phyloP scores from a whole-genome alignment of 2,888 invertebrate genomes.

The Branchinecta sandiegonensis region DNA sequence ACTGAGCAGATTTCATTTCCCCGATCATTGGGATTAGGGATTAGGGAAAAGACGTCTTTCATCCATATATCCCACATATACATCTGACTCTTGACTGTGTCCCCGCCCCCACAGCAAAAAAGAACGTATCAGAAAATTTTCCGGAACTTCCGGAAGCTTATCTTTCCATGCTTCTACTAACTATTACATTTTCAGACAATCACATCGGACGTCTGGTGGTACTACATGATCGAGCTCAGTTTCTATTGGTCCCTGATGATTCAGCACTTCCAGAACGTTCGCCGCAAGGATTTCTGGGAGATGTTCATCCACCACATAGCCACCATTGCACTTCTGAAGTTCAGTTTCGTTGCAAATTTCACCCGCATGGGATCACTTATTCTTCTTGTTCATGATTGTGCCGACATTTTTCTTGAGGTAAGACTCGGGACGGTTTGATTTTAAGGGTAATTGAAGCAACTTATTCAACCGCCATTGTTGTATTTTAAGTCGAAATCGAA shows the following conservation, averaged over 20 bases:
- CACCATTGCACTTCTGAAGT: conserved; percentile 70
- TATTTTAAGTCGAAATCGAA: not conserved
- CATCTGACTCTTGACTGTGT: too few relatives aligned
- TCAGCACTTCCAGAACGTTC: conserved; percentile 85
- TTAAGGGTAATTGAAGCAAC: not conserved
- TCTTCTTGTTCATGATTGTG: conserved; percentile 68
- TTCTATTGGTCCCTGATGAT: conserved; percentile 91
- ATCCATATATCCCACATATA: too few relatives aligned
- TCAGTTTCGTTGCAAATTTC: conserved; percentile 90
- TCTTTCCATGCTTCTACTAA: conserved; percentile 13
- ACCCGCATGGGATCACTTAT: conserved; percentile 82
- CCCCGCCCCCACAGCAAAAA: too few relatives aligned
- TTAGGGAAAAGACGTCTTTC: too few relatives aligned
- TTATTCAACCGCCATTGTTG: not conserved
- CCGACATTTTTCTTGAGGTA: conserved; percentile 77
- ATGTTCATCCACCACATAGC: conserved; percentile 97
- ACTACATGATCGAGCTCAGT: conserved; percentile 80
- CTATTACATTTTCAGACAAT: conserved; percentile 46
- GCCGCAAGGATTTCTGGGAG: conserved; percentile 90
- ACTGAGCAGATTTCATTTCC: too few relatives aligned
- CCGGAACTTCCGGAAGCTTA: not conserved
- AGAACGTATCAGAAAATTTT: too few relatives aligned
- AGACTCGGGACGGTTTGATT: conserved; percentile 25
- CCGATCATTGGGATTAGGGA: too few relatives aligned
- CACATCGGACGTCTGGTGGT: conserved; percentile 77